Evolutionary conservation across 2,888 invertebrate species (phyloP).

Genomic region (Teleiodes luculella): DNA sequence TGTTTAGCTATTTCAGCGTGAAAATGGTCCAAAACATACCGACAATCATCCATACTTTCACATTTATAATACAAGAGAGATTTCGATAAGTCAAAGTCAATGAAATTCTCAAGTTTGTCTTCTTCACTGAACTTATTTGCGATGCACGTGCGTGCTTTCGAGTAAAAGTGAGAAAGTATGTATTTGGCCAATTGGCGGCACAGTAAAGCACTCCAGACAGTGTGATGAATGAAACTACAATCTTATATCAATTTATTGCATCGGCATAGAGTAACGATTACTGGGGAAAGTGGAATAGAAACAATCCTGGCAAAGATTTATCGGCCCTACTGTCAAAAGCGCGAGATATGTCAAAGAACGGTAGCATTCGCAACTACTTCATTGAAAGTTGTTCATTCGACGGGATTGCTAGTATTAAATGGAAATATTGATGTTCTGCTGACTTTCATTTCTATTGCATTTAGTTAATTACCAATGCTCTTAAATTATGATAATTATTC

Average conservation of each 20-base stretch:
- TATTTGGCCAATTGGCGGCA: neutral
- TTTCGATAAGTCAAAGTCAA: too few species aligned
- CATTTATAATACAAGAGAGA: too few species aligned
- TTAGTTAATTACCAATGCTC: too few species aligned
- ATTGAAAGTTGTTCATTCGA: neutral
- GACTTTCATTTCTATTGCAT: too few species aligned
- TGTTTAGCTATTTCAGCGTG: too few species aligned
- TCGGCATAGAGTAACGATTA: slow-evolving; percentile 43
- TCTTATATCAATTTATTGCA: slow-evolving; percentile 48
- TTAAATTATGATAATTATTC: too few species aligned
- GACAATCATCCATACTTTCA: too few species aligned
- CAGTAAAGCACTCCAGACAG: slow-evolving; percentile 30
- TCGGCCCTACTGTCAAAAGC: slow-evolving; percentile 14
- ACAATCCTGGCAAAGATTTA: slow-evolving; percentile 25
- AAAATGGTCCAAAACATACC: too few species aligned
- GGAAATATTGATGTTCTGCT: neutral
- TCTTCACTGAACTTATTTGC: neutral
- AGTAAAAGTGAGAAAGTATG: neutral
- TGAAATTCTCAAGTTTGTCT: too few species aligned
- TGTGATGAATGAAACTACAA: slow-evolving; percentile 46
- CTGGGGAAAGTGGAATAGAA: slow-evolving; percentile 38
- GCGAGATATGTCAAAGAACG: slow-evolving; percentile 20
- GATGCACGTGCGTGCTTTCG: neutral
- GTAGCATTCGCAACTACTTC: neutral
- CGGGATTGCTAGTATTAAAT: neutral